These are phyloP conservation scores for Meles meles DNA, from an alignment of 2,113 vertebrate genomes.

Conservation along the genomic window DNA sequence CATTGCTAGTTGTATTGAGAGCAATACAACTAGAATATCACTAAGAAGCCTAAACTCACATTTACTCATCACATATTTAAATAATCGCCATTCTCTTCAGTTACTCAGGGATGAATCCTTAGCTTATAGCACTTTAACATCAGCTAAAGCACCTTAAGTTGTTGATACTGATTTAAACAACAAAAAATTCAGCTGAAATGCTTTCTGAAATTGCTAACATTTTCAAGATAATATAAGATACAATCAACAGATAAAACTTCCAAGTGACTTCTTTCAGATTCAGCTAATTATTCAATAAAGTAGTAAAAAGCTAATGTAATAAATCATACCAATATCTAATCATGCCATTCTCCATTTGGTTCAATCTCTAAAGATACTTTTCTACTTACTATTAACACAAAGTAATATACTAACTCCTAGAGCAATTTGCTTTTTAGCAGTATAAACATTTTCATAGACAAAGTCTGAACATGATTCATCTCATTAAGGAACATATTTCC, in stretches of 20 bases:
- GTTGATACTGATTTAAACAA: background rate
- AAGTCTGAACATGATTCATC: background rate
- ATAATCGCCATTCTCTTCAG: constrained; percentile 1
- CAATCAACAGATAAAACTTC: background rate
- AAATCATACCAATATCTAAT: background rate
- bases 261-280: background rate
- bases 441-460: background rate
- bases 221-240: background rate
- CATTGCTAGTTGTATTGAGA: accelerated
- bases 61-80: background rate
- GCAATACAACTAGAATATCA: background rate
- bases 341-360: background rate
- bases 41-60: background rate
- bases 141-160: background rate
- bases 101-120: background rate
- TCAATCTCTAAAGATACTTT: background rate
- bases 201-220: background rate
- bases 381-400: background rate
- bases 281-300: background rate
- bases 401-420: background rate
- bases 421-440: background rate
- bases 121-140: background rate
- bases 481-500: background rate
- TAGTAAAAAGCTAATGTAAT: background rate
- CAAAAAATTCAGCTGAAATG: background rate